A percentile compares a stretch with the other conserved stretches of the same genome.
Conservation (phyloP, 2,888 invertebrate genomes). For the Platynereis dumerilii region DNA sequence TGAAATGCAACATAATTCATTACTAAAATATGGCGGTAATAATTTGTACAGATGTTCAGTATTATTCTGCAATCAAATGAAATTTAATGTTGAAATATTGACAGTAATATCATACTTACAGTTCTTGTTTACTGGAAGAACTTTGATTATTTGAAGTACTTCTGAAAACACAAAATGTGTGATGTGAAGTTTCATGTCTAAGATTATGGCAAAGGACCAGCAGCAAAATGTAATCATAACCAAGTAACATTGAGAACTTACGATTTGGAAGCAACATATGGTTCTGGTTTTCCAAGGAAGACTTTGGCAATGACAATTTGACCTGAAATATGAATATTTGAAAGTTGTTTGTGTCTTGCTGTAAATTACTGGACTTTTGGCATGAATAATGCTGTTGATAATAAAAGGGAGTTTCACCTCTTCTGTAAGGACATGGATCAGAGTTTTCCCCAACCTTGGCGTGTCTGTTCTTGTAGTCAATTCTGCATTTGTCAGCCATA, state of each 20-base stretch:
- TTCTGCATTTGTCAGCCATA: slow-evolving; percentile 56
- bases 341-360: background rate
- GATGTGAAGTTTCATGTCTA: too few species aligned
- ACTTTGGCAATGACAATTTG: slow-evolving; percentile 57
- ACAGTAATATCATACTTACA: too few species aligned
- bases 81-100: too few species aligned
- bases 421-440: slow-evolving; percentile 56
- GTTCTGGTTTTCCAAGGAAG: slow-evolving; percentile 54
- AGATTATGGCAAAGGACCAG: too few species aligned
- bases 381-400: too few species aligned
- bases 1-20: slow-evolving; percentile 27
- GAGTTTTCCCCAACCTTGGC: slow-evolving; percentile 37
- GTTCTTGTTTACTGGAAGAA: slow-evolving; percentile 2
- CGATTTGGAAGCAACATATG: slow-evolving; percentile 27
- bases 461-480: slow-evolving; percentile 44
- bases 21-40: too few species aligned
- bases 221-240: too few species aligned
- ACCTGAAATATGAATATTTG: slow-evolving; percentile 42
- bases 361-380: too few species aligned
- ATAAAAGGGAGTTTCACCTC: slow-evolving; percentile 42
- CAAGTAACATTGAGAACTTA: too few species aligned
- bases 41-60: too few species aligned
- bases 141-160: background rate
- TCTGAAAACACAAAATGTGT: background rate
- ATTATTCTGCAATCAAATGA: too few species aligned